These are phyloP conservation scores for Drosophila takahashii DNA, from an alignment of 1,140 invertebrate species.

Conservation along the genomic window DNA sequence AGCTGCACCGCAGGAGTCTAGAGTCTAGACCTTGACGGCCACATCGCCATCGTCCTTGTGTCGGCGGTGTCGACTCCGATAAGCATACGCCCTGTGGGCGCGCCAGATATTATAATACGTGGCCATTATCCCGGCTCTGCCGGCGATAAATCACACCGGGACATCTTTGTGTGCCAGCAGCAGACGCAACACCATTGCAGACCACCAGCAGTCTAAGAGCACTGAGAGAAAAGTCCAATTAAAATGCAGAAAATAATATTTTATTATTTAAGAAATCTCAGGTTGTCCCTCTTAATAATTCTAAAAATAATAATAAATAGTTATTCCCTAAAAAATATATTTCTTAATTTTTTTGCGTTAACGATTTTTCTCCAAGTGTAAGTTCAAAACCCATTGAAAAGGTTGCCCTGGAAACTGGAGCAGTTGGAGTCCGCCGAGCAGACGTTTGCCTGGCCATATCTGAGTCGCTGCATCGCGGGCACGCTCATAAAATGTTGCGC, in stretches of 20 bases:
- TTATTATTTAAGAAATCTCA: too few relatives aligned
- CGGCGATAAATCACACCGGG: slow-evolving; percentile 79
- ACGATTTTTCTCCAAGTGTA: slow-evolving; percentile 1
- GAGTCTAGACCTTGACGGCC: slow-evolving; percentile 77
- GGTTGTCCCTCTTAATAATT: too few relatives aligned
- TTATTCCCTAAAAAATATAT: too few relatives aligned
- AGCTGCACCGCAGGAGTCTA: slow-evolving; percentile 77
- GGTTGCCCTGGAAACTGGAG: slow-evolving; percentile 52
- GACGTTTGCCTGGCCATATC: slow-evolving; percentile 67
- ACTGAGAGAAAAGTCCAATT: slow-evolving; percentile 3
- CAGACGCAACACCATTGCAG: slow-evolving; percentile 64
- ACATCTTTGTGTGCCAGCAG: slow-evolving; percentile 77
- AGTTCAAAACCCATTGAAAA: slow-evolving; percentile 20
- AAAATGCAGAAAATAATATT: too few relatives aligned
- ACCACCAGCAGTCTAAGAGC: slow-evolving; percentile 27
- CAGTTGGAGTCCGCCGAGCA: slow-evolving; percentile 54
- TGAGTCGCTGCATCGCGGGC: slow-evolving; percentile 71
- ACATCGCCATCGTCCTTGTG: slow-evolving; percentile 38
- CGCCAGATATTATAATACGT: slow-evolving; percentile 82
- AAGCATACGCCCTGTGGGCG: slow-evolving; percentile 76
- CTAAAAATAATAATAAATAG: too few relatives aligned
- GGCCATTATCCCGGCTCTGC: slow-evolving; percentile 76
- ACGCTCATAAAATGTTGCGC: slow-evolving; percentile 80
- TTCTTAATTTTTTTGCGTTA: too few relatives aligned
- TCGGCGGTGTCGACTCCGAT: slow-evolving; percentile 69